These are phyloP conservation scores for Microctonus brassicae DNA, from an alignment of 2,888 invertebrate genomes.

Conservation along the genomic window DNA sequence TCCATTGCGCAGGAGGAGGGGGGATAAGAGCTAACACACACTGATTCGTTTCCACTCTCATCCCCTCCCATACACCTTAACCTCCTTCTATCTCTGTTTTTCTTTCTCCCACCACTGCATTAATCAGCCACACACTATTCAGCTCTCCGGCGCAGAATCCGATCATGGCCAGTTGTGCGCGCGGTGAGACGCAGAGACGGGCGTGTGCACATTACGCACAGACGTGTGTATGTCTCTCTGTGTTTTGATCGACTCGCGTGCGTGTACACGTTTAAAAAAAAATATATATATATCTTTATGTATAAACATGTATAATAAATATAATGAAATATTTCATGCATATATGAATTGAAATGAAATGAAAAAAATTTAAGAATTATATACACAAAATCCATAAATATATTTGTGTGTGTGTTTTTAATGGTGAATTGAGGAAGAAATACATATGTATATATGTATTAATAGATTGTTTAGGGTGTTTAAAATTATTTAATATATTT, in stretches of 20 bases:
- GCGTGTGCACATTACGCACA: not conserved
- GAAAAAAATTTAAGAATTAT: no score
- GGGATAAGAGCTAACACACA: conserved; percentile 30
- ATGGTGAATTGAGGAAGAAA: no score
- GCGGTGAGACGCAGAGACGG: conserved; percentile 1
- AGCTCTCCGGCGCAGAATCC: not conserved
- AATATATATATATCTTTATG: not conserved
- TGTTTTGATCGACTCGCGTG: conserved; percentile 12
- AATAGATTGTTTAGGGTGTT: no score
- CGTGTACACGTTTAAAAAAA: not conserved
- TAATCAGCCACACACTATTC: not conserved
- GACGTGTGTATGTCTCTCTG: not conserved
- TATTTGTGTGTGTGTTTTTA: no score
- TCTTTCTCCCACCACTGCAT: not conserved
- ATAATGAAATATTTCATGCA: no score
- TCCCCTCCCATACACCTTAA: not conserved
- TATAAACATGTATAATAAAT: not conserved
- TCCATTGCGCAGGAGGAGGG: conserved; percentile 35
- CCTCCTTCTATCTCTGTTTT: not conserved
- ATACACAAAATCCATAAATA: no score
- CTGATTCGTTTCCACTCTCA: not conserved
- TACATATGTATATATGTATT: no score
- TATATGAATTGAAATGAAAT: no score
- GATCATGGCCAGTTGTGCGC: not conserved
- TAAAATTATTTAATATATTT: no score